Evolutionary conservation across 2,113 vertebrate genomes (phyloP).

Genomic region (Gracilinanus agilis): DNA sequence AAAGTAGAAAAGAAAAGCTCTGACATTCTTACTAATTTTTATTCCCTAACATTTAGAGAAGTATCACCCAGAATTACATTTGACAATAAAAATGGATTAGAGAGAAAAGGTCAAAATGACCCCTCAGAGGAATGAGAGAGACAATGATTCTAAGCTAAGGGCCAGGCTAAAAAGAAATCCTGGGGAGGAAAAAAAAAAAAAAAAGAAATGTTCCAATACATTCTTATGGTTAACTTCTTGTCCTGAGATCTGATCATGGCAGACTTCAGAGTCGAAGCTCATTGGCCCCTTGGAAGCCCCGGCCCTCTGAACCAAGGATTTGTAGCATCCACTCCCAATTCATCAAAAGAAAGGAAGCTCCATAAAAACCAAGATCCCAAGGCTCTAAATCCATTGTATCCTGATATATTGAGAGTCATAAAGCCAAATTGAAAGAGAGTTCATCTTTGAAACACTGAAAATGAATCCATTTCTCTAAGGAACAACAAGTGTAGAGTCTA

Average conservation of each 20-base stretch:
- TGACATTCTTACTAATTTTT: constrained; percentile 45
- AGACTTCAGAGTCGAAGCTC: background rate
- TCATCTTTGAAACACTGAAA: background rate
- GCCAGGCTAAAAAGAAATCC: background rate
- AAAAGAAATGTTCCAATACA: background rate
- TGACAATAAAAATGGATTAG: constrained; percentile 32
- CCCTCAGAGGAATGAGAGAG: background rate
- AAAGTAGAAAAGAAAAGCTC: constrained; percentile 52
- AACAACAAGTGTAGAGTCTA: background rate
- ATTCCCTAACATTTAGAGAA: constrained; percentile 55
- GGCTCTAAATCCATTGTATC: background rate
- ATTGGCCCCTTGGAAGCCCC: background rate
- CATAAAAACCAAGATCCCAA: background rate
- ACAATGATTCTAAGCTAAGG: background rate
- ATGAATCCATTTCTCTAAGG: background rate
- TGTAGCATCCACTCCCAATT: background rate
- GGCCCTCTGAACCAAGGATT: background rate
- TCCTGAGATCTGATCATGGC: background rate
- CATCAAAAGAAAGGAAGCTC: background rate
- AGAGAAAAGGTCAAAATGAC: constrained; percentile 24
- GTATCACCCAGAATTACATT: constrained; percentile 16
- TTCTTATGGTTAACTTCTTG: background rate
- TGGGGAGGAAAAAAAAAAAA: background rate
- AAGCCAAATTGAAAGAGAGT: too few relatives aligned
- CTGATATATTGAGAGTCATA: too few relatives aligned